Base-by-base conservation (phyloP, 2,888 invertebrate species). In the Leptarthrus brevirostris region DNA sequence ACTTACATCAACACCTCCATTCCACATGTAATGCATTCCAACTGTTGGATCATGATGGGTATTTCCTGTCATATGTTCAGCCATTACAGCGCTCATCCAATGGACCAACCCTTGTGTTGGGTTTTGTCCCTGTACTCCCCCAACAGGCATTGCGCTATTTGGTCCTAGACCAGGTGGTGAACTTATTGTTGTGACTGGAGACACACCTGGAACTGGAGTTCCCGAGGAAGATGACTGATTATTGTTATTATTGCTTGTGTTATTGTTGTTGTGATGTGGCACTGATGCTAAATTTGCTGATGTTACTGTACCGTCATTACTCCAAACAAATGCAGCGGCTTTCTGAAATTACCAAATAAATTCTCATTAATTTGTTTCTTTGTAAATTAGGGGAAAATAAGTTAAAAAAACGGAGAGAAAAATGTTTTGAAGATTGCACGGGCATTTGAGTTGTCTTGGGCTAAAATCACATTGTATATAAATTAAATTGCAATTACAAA, bases 31-130 rank as follows among this genome's bases (percentile, higher is more conserved):
- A 76, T 85, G 85, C 86, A 85, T 86, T 72, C 83, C 83, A 73
- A 85, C 85, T 12, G 85, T 81, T 69, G 86, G 85, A 81, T 86
- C 86, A 81, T 93, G 93, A 80, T 93, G 93, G 79, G 91, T 90
- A 75, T 92, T 91, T 0, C 85, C 84, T 85, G 94, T 95, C 91
- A 95, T 95, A 84, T 96, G 95, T 83, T 96, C 96, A 75, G 96
- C 95, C 96, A 96, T 96, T 81, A 96, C 95, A 44, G 85, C 85
- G 83, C 95, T 95, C 95, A 96, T 95, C 96, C 96, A 96, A 88
- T 96, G 96, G 82, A 95, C 95, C 83, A 95, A 89, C 76, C 93
- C 93, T 82, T 92, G 92, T 61, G 92, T 90, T 78, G 90, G 90
- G 84, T 89, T 89, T 84, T 89, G 89, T 81, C 89, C 84, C 80